Evolutionary conservation across 2,113 vertebrate species (phyloP), one percentile per base, ranked within the genome.

Genomic region (Poeciliopsis prolifica): DNA sequence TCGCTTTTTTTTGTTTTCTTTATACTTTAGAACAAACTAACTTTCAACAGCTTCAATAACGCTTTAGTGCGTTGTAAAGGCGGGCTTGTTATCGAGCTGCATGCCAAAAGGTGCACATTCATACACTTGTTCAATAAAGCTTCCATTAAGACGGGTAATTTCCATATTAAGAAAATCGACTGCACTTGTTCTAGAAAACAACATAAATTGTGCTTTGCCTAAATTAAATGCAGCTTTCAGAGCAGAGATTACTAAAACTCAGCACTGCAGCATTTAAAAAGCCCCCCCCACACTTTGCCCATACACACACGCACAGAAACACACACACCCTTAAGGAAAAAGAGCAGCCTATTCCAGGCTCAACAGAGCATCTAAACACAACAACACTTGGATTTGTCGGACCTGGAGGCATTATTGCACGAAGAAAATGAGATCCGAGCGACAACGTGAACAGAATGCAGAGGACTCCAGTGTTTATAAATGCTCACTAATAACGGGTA

Each of bases 371-470:
- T 61, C 68, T 67, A 62, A 30, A 40, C 40, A 75, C 78, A 86
- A 88, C 79, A 84, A 76, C 37, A 37, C 44, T 64, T 14, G 75
- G 81, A 84, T 86, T 87, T 80, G 77, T 65, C n/a, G 54, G 78
- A 71, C 65, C 58, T 42, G 10, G 58, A 24, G 14, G 74, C 69
- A 70, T 86, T 78, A 88, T 71, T 64, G 72, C 61, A 61, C 80
- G 86, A 80, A 44, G 75, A 82, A 78, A 84, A 84, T 72, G 66
- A 75, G 82, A 80, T 65, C 76, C 19, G 29, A 66, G 74, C 54
- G 63, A 71, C 64, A 68, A 81, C 68, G 74, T 85, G 80, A 80
- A 63, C 73, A 33, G 83, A 78, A 82, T 89, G 63, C 71, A 69
- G 58, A 87, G 68, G 15, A 15, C 9, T 17, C 5, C 8, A 68